Base-by-base conservation (phyloP, 2,888 invertebrate genomes). In the Meta bourneti region DNA sequence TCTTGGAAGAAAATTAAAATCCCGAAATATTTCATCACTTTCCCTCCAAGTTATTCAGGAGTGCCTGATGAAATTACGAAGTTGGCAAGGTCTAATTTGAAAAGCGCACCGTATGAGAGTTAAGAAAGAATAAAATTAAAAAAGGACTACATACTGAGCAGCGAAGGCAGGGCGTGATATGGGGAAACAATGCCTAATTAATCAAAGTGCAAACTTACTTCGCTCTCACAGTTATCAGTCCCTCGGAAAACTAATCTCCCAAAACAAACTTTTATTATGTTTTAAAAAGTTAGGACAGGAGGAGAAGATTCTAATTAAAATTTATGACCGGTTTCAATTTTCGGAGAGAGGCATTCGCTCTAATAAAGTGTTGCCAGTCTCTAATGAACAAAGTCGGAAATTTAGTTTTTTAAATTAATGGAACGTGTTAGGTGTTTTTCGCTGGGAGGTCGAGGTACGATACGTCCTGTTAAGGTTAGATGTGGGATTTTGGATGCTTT, bases 231-330 rank as follows among this genome's bases (percentile, higher is more conserved):
- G 91, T 86, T 91, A 91, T 91, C 91, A 91, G 86, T 77, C 79
- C 34, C 74, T 49, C 19, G 49, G 87, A 86, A 87, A 91, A 87
- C 91, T 91, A 91, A 91, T 91, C 91, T 91, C 82, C 81, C 91
- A 91, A 91, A 91, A 87, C 91, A 91, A 82, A 91, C 91, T 91
- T 91, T 91, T 91, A 91, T 91, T 91, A 91, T 91, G 91, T 91
- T 91, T 91, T 91, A 83, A 91, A 91, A 91, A 87, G 87, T 82
- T 77, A 78, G 78, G 71, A 70, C 48, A 69, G 19, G 72, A 80
- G 78, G 81, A 71, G 77, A 34, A 77, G 91, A 70, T 77, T 83
- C 81, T 91, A 91, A 91, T 91, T 91, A 91, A 87, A 91, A 91
- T 91, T 87, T 91, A 91, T 91, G 91, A 87, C 91, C 78, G 82